A percentile compares a stretch with the other conserved stretches of the same genome.
phyloP scores from a whole-genome alignment of 2,888 invertebrate genomes.

The Pogonocherus hispidulus region DNA sequence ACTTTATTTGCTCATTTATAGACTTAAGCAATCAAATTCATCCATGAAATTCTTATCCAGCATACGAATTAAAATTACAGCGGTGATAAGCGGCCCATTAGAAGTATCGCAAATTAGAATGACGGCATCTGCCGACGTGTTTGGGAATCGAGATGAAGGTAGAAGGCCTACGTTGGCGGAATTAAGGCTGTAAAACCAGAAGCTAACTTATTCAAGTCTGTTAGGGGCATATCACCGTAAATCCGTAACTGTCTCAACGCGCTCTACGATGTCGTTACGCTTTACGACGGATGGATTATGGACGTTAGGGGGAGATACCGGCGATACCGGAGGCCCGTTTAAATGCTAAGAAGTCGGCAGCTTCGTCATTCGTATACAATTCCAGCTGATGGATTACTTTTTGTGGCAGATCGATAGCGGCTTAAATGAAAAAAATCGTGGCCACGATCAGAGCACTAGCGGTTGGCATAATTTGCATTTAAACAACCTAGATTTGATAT shows the following conservation, averaged over 20 bases:
- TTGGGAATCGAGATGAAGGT: conserved; percentile 18
- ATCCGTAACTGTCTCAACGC: conserved; percentile 63
- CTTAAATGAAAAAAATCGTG: conserved; percentile 1
- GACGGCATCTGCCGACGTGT: conserved; percentile 2
- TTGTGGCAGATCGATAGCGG: background rate
- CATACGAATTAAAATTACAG: conserved; percentile 16
- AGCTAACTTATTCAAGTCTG: conserved; percentile 61
- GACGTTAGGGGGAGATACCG: conserved; percentile 51
- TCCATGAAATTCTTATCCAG: background rate
- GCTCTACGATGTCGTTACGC: conserved; percentile 64
- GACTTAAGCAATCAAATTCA: no score
- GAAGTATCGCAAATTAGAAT: conserved; percentile 15
- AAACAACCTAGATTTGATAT: background rate
- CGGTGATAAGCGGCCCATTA: conserved; percentile 14
- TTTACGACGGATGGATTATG: conserved; percentile 62
- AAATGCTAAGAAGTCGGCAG: conserved; percentile 48
- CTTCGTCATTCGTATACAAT: conserved; percentile 43
- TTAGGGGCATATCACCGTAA: conserved; percentile 61
- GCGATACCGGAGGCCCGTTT: conserved; percentile 47
- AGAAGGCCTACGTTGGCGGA: conserved; percentile 29
- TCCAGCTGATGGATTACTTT: conserved; percentile 19
- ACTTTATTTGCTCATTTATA: no score
- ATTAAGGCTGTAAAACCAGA: conserved; percentile 58
- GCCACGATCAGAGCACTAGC: background rate
- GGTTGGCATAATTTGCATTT: background rate